Conservation (phyloP, 2,888 invertebrate species). For the Tenthredo mesomela region DNA sequence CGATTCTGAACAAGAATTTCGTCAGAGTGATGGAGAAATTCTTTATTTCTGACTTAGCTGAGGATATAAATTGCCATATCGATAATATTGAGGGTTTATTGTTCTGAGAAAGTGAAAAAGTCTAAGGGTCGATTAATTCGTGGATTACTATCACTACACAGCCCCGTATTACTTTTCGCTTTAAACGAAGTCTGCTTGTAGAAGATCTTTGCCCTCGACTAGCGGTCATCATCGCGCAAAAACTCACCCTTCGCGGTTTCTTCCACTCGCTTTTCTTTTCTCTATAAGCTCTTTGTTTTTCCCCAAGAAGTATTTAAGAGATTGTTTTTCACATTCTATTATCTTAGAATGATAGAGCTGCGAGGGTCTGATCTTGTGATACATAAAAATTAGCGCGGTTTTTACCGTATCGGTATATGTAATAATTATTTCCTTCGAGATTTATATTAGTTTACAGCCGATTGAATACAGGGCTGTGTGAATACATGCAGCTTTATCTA, state of each 20-base stretch:
- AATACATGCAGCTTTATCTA: background rate
- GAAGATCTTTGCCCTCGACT: conserved; percentile 30
- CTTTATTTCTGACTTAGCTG: background rate
- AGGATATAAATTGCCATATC: background rate
- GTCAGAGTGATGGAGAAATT: background rate
- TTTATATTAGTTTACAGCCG: background rate
- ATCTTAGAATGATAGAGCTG: background rate
- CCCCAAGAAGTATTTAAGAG: background rate
- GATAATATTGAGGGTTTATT: background rate
- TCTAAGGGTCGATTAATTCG: background rate
- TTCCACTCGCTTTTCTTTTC: background rate
- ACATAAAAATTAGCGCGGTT: background rate
- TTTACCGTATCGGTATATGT: background rate
- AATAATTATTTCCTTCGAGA: background rate
- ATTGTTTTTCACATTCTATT: conserved; percentile 27
- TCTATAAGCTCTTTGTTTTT: conserved; percentile 5
- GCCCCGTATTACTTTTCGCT: background rate
- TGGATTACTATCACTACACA: background rate
- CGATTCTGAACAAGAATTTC: background rate
- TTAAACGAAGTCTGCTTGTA: background rate
- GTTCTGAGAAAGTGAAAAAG: background rate
- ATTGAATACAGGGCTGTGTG: background rate
- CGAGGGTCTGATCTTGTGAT: conserved; percentile 1
- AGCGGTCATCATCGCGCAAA: conserved; percentile 50
- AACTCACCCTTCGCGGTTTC: conserved; percentile 37